A percentile compares a stretch with the other conserved stretches of the same genome.
Conservation (phyloP, 2,113 vertebrate species). For the Ahaetulla prasina region DNA sequence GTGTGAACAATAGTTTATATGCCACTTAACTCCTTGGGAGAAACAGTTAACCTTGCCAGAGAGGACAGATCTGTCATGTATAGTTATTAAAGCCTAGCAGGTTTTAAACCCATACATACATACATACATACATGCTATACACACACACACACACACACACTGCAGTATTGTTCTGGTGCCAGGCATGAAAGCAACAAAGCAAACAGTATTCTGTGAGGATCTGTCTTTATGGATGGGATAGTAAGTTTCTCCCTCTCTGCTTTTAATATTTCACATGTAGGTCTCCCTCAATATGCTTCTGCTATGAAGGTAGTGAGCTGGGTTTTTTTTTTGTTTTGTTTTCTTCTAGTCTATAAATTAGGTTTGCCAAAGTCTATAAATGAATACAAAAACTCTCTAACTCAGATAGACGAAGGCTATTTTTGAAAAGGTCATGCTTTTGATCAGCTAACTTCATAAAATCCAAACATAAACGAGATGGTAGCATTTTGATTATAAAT, state of each 20-base stretch:
- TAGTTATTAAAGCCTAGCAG: slow-evolving; percentile 75
- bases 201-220: slow-evolving; percentile 38
- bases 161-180: slow-evolving; percentile 40
- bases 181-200: slow-evolving; percentile 54
- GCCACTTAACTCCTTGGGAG: slow-evolving; percentile 80
- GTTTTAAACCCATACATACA: slow-evolving; percentile 70
- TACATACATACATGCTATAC: no score
- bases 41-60: slow-evolving; percentile 79
- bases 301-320: slow-evolving; percentile 14
- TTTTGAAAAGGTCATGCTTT: slow-evolving; percentile 24
- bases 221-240: slow-evolving; percentile 45
- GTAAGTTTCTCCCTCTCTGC: neutral
- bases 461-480: slow-evolving; percentile 18
- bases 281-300: slow-evolving; percentile 28
- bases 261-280: slow-evolving; percentile 16
- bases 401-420: slow-evolving; percentile 12
- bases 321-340: neutral
- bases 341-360: neutral
- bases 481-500: slow-evolving; percentile 51
- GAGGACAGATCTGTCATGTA: slow-evolving; percentile 77
- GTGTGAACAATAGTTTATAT: slow-evolving; percentile 82
- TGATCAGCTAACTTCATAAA: slow-evolving; percentile 6
- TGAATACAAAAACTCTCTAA: neutral
- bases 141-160: no score
- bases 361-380: slow-evolving; percentile 10